phyloP scores from a whole-genome alignment of 2,113 vertebrate species.

The Mus pahari region DNA sequence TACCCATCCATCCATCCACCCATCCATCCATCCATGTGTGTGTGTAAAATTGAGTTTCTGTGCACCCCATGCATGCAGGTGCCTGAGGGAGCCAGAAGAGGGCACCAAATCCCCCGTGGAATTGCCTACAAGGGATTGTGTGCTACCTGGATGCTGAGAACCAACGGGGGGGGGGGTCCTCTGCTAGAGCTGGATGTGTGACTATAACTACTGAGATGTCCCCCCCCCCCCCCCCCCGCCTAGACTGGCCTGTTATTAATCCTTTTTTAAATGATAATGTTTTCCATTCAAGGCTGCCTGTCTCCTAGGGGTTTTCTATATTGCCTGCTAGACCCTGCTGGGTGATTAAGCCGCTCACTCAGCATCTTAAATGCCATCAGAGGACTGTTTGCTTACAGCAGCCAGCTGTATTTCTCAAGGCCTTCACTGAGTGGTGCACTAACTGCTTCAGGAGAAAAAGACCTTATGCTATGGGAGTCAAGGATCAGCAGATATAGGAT shows the following conservation, averaged over 20 bases:
- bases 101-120: neutral
- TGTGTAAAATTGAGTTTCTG: neutral
- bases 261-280: slow-evolving; percentile 73
- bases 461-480: neutral
- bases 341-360: slow-evolving; percentile 68
- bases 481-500: neutral
- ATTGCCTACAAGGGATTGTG: neutral
- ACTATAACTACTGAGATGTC: neutral
- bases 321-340: slow-evolving; percentile 67
- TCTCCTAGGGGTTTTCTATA: slow-evolving; percentile 64
- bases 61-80: neutral
- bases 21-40: neutral
- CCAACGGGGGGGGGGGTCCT: neutral
- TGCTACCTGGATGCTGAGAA: neutral
- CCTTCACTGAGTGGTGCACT: neutral
- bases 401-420: neutral
- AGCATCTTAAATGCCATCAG: slow-evolving; percentile 44
- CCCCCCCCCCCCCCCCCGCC: neutral
- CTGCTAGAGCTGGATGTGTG: neutral
- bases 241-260: slow-evolving; percentile 69
- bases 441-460: neutral
- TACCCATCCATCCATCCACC: neutral
- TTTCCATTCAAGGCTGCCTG: slow-evolving; percentile 55
- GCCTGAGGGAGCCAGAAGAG: neutral
- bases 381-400: slow-evolving; percentile 40